phyloP scores from a whole-genome alignment of 1,140 invertebrate genomes.

The Drosophila pachea region DNA sequence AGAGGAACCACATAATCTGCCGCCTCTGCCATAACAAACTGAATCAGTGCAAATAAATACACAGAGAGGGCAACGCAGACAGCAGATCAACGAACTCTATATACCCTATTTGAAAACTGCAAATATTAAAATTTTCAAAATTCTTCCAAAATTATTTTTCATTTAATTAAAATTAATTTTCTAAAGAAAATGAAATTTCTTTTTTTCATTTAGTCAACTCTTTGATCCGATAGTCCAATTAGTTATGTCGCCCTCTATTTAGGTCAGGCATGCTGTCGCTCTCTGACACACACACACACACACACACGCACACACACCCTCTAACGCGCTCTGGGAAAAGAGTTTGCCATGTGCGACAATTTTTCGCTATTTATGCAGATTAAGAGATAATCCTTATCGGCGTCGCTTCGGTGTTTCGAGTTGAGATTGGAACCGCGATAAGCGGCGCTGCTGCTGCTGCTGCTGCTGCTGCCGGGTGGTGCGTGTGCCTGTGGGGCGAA shows the following conservation, averaged over 20 bases:
- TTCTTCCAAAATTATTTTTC: too few relatives aligned
- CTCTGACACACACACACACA: too few relatives aligned
- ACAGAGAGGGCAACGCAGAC: background rate
- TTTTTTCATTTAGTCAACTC: too few relatives aligned
- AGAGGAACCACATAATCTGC: background rate
- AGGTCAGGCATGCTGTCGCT: too few relatives aligned
- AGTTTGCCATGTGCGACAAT: slow-evolving; percentile 1
- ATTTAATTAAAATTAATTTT: background rate
- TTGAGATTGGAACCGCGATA: slow-evolving; percentile 46
- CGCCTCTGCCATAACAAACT: slow-evolving; percentile 7
- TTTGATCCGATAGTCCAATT: too few relatives aligned
- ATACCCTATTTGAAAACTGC: slow-evolving; percentile 3
- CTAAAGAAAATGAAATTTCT: too few relatives aligned
- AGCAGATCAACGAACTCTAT: background rate
- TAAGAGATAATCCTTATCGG: slow-evolving; percentile 78
- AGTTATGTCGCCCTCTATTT: too few relatives aligned
- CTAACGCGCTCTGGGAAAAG: too few relatives aligned
- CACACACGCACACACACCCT: too few relatives aligned
- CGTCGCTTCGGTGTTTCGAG: slow-evolving; percentile 12
- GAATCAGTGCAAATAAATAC: slow-evolving; percentile 26
- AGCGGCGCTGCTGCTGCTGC: slow-evolving; percentile 8
- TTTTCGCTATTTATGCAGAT: slow-evolving; percentile 74
- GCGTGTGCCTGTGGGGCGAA: too few relatives aligned
- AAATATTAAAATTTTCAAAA: too few relatives aligned
- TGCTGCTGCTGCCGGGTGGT: too few relatives aligned